phyloP scores from a whole-genome alignment of 2,113 vertebrate species.

The Potamarius usumacintae region DNA sequence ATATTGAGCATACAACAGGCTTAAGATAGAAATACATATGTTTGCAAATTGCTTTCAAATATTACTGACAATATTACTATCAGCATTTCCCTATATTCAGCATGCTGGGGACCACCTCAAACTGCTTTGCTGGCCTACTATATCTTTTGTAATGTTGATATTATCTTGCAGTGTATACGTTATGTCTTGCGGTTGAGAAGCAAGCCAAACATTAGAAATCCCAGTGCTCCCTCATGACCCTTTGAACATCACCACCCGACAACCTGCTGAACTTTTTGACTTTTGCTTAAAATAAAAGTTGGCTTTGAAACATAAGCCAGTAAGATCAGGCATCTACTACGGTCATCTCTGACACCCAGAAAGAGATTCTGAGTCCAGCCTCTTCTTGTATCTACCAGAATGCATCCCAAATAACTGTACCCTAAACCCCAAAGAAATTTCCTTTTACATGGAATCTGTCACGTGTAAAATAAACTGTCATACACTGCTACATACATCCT shows the following conservation, averaged over 20 bases:
- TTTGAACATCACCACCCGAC: not conserved
- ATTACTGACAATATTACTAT: not conserved
- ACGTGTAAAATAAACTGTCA: not conserved
- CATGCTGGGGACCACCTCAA: not conserved
- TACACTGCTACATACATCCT: not conserved
- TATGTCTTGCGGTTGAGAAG: not conserved
- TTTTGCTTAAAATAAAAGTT: not conserved
- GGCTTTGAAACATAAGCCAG: not conserved
- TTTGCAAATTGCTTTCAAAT: not conserved
- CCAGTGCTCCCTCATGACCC: not conserved
- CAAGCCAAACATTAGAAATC: not conserved
- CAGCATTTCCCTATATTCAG: not conserved
- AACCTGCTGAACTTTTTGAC: not conserved
- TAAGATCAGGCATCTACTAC: not conserved
- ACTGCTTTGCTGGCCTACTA: not conserved
- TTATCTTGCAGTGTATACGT: not conserved
- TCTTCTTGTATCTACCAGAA: slow-evolving; percentile 1
- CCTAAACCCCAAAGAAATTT: not conserved
- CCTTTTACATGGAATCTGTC: slow-evolving; percentile 2
- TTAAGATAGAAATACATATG: not conserved
- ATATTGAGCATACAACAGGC: not conserved
- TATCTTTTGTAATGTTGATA: not conserved
- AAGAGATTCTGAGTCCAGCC: not conserved
- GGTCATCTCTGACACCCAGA: slow-evolving; percentile 9
- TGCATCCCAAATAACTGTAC: not conserved